Evolutionary conservation across 2,113 vertebrate genomes (phyloP), one percentile per base, ranked within the genome.

Genomic region (Psophia crepitans): DNA sequence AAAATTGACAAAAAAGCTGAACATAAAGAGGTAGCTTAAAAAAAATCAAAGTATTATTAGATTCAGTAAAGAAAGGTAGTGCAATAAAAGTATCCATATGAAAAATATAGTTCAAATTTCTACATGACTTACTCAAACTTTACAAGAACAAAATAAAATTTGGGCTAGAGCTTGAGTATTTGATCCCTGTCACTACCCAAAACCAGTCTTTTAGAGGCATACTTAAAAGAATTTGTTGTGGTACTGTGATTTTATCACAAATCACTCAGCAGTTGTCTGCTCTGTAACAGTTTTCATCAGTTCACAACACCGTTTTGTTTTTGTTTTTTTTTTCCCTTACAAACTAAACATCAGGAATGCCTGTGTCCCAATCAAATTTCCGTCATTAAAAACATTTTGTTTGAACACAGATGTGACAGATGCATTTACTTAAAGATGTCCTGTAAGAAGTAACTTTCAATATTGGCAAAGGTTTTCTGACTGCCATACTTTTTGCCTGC

Each of bases 1-100:
- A 89, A 77, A 87, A 87, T 9, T 53, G 33, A 84, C 35, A 53
- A 64, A 63, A 90, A 66, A 51, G 7, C 12, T 93, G 48, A 89
- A 89, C 61, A 39, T 56, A 89, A 92, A 81, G 86, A 97, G 89
- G 89, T 95, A 93, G 65, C 20, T 92, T 63, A 56, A 78, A 86
- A 46, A 82, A 89, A 60, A 43, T 26, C 22, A 19, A 94, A 89
- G 24, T 51, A 68, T 27, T 28, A 84, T n/a, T 82, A 84, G 26
- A 89, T 74, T 81, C 32, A 64, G 46, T 23, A 92, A 81, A n/a
- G 39, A 87, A 87, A 84, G 5, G 4, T 32, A 91, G 65, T 83
- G 70, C 92, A 95, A 89, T 69, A 18, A 16, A 89, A 43, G 18
- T 37, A 54, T 30, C n/a, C 27, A 54, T 24, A 54, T 12, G 21